Evolutionary conservation across 2,888 invertebrate species (phyloP).

Genomic region (Nephrotoma appendiculata): DNA sequence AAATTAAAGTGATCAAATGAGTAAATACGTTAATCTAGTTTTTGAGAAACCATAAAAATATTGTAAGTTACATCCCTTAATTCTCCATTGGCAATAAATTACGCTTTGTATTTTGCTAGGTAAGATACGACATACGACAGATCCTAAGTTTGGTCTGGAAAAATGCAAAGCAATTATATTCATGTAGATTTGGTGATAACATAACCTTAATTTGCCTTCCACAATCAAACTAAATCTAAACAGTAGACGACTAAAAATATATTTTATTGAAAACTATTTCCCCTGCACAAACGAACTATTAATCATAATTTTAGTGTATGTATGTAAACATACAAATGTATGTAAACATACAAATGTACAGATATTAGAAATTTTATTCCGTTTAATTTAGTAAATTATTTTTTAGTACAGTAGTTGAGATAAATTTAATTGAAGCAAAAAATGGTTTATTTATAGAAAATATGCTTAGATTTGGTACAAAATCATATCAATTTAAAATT

Average conservation of each 20-base stretch:
- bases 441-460: not conserved
- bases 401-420: not conserved
- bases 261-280: not conserved
- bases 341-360: not conserved
- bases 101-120: too few species aligned
- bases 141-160: too few species aligned
- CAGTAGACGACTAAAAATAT: not conserved
- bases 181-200: not conserved
- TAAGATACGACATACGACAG: too few species aligned
- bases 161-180: not conserved
- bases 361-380: not conserved
- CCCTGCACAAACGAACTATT: not conserved
- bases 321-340: not conserved
- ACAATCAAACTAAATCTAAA: not conserved
- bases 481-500: not conserved
- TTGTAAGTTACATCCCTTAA: too few species aligned
- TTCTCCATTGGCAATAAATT: too few species aligned
- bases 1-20: too few species aligned
- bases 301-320: not conserved
- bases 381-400: not conserved
- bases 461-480: not conserved
- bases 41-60: too few species aligned
- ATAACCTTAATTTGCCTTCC: not conserved
- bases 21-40: too few species aligned
- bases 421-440: not conserved